Evolutionary conservation across 2,113 vertebrate species (phyloP).

Genomic region (Entomyzon cyanotis): DNA sequence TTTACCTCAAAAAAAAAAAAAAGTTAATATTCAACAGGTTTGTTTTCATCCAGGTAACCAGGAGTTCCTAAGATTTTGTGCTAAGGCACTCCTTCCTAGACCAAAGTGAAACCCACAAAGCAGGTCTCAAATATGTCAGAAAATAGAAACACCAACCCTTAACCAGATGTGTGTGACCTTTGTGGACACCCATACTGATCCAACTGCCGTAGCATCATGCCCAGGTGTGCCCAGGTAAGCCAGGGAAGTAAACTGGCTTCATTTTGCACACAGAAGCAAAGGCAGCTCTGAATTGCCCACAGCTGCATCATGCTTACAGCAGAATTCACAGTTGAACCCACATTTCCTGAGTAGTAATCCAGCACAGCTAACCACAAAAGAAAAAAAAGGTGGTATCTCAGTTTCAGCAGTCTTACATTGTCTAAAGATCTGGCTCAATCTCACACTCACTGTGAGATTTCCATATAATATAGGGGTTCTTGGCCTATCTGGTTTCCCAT

Average conservation of each 20-base stretch:
- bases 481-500: not conserved
- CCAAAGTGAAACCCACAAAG: not conserved
- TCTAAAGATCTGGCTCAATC: not conserved
- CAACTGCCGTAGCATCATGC: not conserved
- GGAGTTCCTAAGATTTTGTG: not conserved
- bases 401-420: not conserved
- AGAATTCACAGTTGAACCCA: not conserved
- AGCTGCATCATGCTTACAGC: not conserved
- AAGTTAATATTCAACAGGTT: not conserved
- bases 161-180: not conserved
- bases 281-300: not conserved
- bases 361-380: not conserved
- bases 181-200: not conserved
- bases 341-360: not conserved
- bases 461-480: not conserved
- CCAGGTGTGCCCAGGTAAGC: not conserved
- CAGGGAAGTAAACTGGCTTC: not conserved
- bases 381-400: not conserved
- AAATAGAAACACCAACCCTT: not conserved
- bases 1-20: not conserved
- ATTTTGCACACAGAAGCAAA: not conserved
- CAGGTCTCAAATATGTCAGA: not conserved
- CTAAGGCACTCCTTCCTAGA: not conserved
- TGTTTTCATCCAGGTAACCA: conserved; percentile 32
- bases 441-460: not conserved